Conservation (phyloP, 2,113 vertebrate species). For the Trematomus loennbergii region DNA sequence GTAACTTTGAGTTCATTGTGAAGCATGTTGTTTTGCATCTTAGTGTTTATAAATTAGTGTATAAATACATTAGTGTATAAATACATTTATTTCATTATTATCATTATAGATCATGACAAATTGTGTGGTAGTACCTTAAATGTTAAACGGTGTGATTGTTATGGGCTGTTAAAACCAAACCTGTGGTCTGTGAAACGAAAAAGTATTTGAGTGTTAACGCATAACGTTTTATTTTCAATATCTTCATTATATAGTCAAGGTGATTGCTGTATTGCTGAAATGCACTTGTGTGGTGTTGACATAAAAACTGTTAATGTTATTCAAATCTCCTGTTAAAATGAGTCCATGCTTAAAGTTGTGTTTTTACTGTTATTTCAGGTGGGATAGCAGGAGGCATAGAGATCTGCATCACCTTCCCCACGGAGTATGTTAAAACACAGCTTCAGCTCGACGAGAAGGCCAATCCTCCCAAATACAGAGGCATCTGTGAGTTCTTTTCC, state of each 20-base stretch:
- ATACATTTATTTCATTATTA: not conserved
- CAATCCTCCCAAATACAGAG: conserved; percentile 92
- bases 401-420: conserved; percentile 98
- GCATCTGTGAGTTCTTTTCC: conserved; percentile 84
- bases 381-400: conserved; percentile 94
- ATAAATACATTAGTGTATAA: not conserved
- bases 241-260: not conserved
- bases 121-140: not conserved
- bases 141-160: no score
- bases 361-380: conserved; percentile 75
- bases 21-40: not conserved
- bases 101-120: not conserved
- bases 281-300: not conserved
- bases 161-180: not conserved
- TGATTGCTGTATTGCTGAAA: not conserved
- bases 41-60: not conserved
- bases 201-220: not conserved
- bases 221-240: not conserved
- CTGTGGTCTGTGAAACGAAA: not conserved
- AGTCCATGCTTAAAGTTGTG: not conserved
- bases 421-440: conserved; percentile 97
- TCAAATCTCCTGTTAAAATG: not conserved
- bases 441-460: conserved; percentile 95
- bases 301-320: not conserved
- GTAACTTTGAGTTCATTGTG: not conserved